phyloP scores from a whole-genome alignment of 2,888 invertebrate species.

The Diadegma fenestrale region DNA sequence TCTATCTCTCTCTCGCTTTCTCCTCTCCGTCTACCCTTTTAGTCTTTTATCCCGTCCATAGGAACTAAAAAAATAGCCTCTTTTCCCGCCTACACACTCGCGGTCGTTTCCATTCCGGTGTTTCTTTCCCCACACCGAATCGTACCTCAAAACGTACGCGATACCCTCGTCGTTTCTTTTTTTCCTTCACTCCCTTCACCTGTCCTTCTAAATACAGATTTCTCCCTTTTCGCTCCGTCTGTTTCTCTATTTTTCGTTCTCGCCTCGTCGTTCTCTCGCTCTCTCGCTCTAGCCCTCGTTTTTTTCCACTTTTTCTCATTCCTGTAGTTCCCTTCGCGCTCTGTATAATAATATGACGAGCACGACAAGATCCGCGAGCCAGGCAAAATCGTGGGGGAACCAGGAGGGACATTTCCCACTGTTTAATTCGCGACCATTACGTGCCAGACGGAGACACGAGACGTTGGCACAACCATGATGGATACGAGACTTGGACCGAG shows the following conservation, averaged over 20 bases:
- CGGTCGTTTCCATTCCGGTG: slow-evolving; percentile 65
- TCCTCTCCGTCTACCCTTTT: slow-evolving; percentile 49
- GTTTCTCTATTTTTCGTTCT: not conserved
- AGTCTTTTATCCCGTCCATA: slow-evolving; percentile 66
- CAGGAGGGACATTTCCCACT: slow-evolving; percentile 68
- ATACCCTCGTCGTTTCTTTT: slow-evolving; percentile 49
- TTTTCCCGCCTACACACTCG: slow-evolving; percentile 67
- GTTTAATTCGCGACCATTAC: slow-evolving; percentile 66
- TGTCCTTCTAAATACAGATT: slow-evolving; percentile 23
- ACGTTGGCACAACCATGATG: slow-evolving; percentile 7
- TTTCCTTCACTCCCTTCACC: slow-evolving; percentile 42
- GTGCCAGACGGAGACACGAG: slow-evolving; percentile 60
- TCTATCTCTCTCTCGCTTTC: slow-evolving; percentile 23
- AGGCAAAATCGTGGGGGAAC: slow-evolving; percentile 50
- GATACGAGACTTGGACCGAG: slow-evolving; percentile 27
- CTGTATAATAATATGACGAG: slow-evolving; percentile 39
- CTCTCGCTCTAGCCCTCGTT: not conserved
- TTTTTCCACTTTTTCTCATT: slow-evolving; percentile 31
- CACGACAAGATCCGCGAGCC: slow-evolving; percentile 36
- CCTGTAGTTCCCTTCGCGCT: slow-evolving; percentile 26
- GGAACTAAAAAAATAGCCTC: slow-evolving; percentile 65
- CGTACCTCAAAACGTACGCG: slow-evolving; percentile 65
- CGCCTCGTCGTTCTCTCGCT: no score
- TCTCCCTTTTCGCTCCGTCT: not conserved
- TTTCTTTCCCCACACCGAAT: slow-evolving; percentile 45